Conservation (phyloP, 1,140 invertebrate species). For the Aphaenogaster ashmeadi region DNA sequence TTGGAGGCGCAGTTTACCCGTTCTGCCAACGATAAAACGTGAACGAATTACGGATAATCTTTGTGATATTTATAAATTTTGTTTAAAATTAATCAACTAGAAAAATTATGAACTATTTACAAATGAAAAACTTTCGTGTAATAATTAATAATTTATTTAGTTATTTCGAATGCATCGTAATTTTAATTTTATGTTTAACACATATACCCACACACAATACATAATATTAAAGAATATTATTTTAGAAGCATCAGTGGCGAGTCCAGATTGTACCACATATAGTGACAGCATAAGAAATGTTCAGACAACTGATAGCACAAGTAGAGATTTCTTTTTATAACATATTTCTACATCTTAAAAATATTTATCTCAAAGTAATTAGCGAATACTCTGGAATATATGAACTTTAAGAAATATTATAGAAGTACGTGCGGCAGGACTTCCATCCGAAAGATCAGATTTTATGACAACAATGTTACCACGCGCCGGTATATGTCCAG, state of each 20-base stretch:
- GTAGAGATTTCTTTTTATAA: slow-evolving; percentile 20
- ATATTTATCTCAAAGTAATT: background rate
- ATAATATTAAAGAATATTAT: slow-evolving; percentile 33
- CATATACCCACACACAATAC: background rate
- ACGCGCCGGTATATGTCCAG: background rate
- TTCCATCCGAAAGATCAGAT: slow-evolving; percentile 12
- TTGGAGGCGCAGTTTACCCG: slow-evolving; percentile 71
- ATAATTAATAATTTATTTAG: slow-evolving; percentile 14
- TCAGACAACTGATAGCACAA: slow-evolving; percentile 18
- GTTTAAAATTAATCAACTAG: background rate
- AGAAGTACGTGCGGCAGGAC: slow-evolving; percentile 40
- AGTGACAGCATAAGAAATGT: slow-evolving; percentile 35
- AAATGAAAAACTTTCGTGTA: background rate
- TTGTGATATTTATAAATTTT: background rate
- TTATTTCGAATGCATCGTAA: background rate
- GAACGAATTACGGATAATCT: slow-evolving; percentile 2
- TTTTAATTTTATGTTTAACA: background rate
- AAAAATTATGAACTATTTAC: background rate
- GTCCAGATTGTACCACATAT: slow-evolving; percentile 51
- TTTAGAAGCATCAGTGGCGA: slow-evolving; percentile 38
- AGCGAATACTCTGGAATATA: background rate
- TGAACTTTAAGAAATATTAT: slow-evolving; percentile 6
- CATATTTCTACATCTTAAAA: background rate
- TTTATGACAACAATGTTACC: slow-evolving; percentile 10
- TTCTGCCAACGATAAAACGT: slow-evolving; percentile 68